Percentiles rank a stretch among this genome's conserved stretches.
Evolutionary conservation across 2,888 invertebrate genomes (phyloP).

Genomic region (Malacosoma neustria): DNA sequence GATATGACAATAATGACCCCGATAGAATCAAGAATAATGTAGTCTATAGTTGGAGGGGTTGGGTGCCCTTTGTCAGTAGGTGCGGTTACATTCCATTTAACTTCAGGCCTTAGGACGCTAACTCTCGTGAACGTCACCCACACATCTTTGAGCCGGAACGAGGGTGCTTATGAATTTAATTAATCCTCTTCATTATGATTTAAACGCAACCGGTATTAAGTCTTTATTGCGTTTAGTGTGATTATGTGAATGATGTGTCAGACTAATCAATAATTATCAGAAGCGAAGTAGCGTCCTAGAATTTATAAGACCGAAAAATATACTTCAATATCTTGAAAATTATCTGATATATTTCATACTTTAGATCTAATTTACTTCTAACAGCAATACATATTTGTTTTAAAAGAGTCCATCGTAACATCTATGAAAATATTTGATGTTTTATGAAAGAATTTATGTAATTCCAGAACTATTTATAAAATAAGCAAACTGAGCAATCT

Average conservation of each 20-base stretch:
- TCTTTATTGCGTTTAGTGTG: conserved; percentile 4
- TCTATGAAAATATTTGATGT: too few relatives aligned
- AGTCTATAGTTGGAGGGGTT: not conserved
- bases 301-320: too few relatives aligned
- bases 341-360: too few relatives aligned
- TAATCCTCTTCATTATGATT: conserved; percentile 7
- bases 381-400: too few relatives aligned
- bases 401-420: too few relatives aligned
- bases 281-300: too few relatives aligned
- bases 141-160: conserved; percentile 7
- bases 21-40: not conserved
- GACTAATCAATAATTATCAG: not conserved
- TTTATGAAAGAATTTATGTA: too few relatives aligned
- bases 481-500: too few relatives aligned
- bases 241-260: not conserved
- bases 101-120: conserved; percentile 7
- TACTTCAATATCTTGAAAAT: too few relatives aligned
- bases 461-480: too few relatives aligned
- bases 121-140: conserved; percentile 7
- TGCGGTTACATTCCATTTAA: conserved; percentile 13
- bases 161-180: conserved; percentile 12
- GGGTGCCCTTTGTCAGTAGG: conserved; percentile 6
- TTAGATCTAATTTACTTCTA: too few relatives aligned
- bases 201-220: conserved; percentile 3
- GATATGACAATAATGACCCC: not conserved